Percentiles rank a stretch among this genome's conserved stretches.
Conservation (phyloP, 2,797 vertebrate species). For the Moxostoma hubbsi region DNA sequence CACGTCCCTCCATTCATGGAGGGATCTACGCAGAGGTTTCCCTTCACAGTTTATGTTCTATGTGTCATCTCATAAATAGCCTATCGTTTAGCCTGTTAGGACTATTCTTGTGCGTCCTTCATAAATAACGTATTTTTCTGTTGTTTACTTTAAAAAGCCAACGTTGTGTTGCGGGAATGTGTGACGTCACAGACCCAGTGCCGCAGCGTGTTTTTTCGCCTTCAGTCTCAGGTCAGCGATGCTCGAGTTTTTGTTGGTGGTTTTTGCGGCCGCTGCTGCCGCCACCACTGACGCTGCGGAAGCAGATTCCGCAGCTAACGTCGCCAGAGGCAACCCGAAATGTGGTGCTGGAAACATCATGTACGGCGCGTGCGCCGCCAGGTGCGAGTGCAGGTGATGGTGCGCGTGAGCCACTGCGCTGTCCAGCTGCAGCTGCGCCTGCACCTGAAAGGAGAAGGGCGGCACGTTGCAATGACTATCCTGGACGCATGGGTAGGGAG, state of each 20-base stretch:
- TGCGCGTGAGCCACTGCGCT: slow-evolving; percentile 97
- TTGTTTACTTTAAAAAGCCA: too few species aligned
- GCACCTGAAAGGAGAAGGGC: slow-evolving; percentile 97
- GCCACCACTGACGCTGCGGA: slow-evolving; percentile 95
- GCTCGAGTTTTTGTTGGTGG: slow-evolving; percentile 98
- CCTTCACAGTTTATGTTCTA: slow-evolving; percentile 64
- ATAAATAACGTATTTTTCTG: slow-evolving; percentile 53
- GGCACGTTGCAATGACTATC: slow-evolving; percentile 97
- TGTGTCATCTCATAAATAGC: slow-evolving; percentile 80
- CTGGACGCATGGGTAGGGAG: slow-evolving; percentile 84
- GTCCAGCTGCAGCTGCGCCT: slow-evolving; percentile 99
- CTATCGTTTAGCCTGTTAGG: slow-evolving; percentile 64
- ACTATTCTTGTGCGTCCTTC: slow-evolving; percentile 72
- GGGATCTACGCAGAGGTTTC: slow-evolving; percentile 48
- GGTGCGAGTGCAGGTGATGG: slow-evolving; percentile 98
- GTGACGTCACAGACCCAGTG: slow-evolving; percentile 91
- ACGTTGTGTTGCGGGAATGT: slow-evolving; percentile 20
- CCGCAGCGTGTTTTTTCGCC: slow-evolving; percentile 97
- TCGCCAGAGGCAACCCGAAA: slow-evolving; percentile 93
- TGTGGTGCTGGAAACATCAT: slow-evolving; percentile 99
- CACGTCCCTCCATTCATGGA: slow-evolving; percentile 52
- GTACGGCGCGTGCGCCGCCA: slow-evolving; percentile 97
- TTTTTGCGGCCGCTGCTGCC: slow-evolving; percentile 95
- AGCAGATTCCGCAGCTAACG: slow-evolving; percentile 92
- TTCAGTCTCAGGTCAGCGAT: slow-evolving; percentile 99